These are phyloP conservation scores for Aleiodes leptofemur DNA, from an alignment of 2,888 invertebrate species.

Conservation along the genomic window DNA sequence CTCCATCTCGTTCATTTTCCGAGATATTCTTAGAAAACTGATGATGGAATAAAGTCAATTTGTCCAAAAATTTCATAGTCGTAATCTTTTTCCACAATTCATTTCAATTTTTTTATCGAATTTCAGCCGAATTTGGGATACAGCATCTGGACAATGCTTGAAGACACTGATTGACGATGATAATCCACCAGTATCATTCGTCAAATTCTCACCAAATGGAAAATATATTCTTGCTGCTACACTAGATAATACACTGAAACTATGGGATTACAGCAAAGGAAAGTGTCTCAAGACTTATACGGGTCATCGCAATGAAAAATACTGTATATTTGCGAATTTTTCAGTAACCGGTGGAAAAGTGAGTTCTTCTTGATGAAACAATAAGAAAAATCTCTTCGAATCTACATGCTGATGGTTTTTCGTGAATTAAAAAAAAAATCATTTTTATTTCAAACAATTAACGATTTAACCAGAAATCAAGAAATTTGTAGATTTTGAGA, in stretches of 20 bases:
- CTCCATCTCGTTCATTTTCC: too few species aligned
- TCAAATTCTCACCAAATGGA: conserved; percentile 99
- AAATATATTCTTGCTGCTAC: conserved; percentile 99
- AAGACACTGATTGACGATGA: conserved; percentile 99
- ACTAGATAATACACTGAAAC: conserved; percentile 96
- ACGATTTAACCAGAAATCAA: too few species aligned
- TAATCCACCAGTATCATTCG: conserved; percentile 99
- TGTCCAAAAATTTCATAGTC: too few species aligned
- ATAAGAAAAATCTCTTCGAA: too few species aligned
- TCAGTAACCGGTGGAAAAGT: conserved; percentile 99
- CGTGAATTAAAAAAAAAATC: too few species aligned
- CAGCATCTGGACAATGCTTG: conserved; percentile 98
- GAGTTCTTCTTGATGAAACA: conserved; percentile 56
- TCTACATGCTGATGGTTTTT: too few species aligned
- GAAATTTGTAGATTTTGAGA: too few species aligned
- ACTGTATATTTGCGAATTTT: conserved; percentile 99
- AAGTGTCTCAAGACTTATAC: conserved; percentile 99
- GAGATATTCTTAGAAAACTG: too few species aligned
- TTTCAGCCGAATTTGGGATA: conserved; percentile 98
- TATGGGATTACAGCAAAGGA: conserved; percentile 99
- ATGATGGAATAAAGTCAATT: too few species aligned
- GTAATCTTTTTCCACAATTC: too few species aligned
- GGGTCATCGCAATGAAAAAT: conserved; percentile 99
- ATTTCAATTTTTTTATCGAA: conserved; percentile 33
- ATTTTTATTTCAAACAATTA: too few species aligned